Conservation (phyloP, 1,140 invertebrate species). For the Triops longicaudatus region DNA sequence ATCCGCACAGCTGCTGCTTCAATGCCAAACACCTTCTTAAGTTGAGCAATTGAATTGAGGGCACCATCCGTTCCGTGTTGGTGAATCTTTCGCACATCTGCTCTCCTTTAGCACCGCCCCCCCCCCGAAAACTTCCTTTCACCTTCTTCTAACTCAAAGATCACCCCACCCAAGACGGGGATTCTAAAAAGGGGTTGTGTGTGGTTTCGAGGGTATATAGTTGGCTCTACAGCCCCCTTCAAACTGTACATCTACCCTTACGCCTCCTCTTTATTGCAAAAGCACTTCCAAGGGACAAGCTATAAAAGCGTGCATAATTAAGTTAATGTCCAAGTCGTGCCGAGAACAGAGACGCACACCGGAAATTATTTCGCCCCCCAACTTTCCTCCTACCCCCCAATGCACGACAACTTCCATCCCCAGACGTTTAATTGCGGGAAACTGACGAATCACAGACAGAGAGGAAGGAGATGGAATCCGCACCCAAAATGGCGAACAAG, state of each 20-base stretch:
- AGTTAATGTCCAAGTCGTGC: slow-evolving; percentile 8
- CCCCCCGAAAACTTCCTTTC: neutral
- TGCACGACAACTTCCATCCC: neutral
- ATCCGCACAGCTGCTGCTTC: neutral
- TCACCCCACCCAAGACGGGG: neutral
- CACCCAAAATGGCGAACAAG: no score
- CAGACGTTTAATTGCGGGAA: neutral
- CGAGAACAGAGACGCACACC: neutral
- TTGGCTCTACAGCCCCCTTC: neutral
- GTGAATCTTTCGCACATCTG: neutral
- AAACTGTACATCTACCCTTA: neutral
- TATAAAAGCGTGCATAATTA: neutral
- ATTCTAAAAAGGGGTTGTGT: neutral
- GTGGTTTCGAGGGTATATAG: neutral
- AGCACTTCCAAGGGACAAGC: neutral
- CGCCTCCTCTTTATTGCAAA: no score
- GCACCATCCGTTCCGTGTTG: neutral
- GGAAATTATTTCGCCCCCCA: neutral
- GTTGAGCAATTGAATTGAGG: no score
- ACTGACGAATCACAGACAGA: neutral
- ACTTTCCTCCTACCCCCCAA: neutral
- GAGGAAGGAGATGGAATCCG: no score
- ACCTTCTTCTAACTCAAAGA: neutral
- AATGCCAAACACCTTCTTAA: neutral
- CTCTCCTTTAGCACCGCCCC: neutral